These are phyloP conservation scores for Saccostrea glomerata DNA, from an alignment of 1,140 invertebrate species.

Conservation along the genomic window DNA sequence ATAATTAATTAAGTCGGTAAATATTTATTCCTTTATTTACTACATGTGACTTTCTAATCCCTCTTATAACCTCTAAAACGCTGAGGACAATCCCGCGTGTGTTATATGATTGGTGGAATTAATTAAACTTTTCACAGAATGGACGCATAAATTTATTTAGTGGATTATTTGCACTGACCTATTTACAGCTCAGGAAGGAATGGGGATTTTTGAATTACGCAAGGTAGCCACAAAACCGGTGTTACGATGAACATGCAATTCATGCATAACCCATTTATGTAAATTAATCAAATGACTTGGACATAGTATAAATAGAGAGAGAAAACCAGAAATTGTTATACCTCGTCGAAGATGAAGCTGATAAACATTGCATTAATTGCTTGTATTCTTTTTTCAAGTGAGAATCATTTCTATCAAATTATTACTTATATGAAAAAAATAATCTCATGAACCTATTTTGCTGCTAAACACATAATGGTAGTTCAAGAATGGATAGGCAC, in stretches of 20 bases:
- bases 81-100: not conserved
- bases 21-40: not conserved
- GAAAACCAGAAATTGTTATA: not conserved
- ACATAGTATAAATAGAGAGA: not conserved
- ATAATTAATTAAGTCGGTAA: not conserved
- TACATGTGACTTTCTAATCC: not conserved
- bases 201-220: constrained; percentile 22
- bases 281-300: not conserved
- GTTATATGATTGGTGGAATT: not conserved
- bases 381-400: constrained; percentile 7
- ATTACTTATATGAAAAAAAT: not conserved
- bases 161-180: not conserved
- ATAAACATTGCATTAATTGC: not conserved
- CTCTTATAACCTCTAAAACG: not conserved
- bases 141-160: not conserved
- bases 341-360: not conserved
- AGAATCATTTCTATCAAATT: not conserved
- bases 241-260: not conserved
- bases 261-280: not conserved
- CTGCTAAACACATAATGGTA: not conserved
- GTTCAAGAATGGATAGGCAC: not conserved
- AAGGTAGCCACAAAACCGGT: not conserved
- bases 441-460: not conserved
- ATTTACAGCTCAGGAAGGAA: not conserved
- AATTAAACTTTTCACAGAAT: not conserved